Evolutionary conservation across 2,113 vertebrate species (phyloP).

Genomic region (Fulmarus glacialis): DNA sequence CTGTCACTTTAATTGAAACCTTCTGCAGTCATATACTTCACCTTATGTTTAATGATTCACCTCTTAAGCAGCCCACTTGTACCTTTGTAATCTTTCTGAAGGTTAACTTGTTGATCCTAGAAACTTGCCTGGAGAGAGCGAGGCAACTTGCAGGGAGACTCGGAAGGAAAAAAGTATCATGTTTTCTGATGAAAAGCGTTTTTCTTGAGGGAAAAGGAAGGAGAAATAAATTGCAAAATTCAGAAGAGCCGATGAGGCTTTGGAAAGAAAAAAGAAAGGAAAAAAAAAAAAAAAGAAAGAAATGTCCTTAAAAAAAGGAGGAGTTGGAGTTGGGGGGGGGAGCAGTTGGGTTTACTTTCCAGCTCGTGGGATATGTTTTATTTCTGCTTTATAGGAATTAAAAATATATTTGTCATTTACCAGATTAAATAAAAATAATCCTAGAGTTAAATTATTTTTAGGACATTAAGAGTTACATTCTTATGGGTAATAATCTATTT

Average conservation of each 20-base stretch:
- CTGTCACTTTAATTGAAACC: constrained; percentile 64
- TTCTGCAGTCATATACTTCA: constrained; percentile 33
- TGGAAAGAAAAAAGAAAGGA: constrained; percentile 19
- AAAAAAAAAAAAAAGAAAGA: background rate
- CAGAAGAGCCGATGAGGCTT: background rate
- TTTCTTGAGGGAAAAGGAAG: background rate
- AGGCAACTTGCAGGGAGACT: background rate
- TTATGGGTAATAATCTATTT: constrained; percentile 7
- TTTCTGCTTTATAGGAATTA: constrained; percentile 70
- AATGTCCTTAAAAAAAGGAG: background rate
- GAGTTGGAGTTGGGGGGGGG: background rate
- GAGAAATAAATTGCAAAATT: background rate
- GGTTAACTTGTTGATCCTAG: constrained; percentile 68
- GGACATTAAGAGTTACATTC: background rate
- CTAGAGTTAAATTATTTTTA: constrained; percentile 44
- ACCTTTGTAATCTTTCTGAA: constrained; percentile 58
- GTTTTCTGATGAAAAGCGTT: constrained; percentile 3
- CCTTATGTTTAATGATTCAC: constrained; percentile 68
- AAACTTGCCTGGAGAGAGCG: constrained; percentile 22
- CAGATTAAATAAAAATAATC: constrained; percentile 51
- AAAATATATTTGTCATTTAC: constrained; percentile 20
- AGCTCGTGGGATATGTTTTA: constrained; percentile 52
- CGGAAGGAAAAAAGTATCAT: background rate
- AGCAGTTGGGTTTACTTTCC: constrained; percentile 36
- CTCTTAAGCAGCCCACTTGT: constrained; percentile 59